Evolutionary conservation across 2,797 vertebrate genomes (phyloP).

Genomic region (Tadarida brasiliensis): DNA sequence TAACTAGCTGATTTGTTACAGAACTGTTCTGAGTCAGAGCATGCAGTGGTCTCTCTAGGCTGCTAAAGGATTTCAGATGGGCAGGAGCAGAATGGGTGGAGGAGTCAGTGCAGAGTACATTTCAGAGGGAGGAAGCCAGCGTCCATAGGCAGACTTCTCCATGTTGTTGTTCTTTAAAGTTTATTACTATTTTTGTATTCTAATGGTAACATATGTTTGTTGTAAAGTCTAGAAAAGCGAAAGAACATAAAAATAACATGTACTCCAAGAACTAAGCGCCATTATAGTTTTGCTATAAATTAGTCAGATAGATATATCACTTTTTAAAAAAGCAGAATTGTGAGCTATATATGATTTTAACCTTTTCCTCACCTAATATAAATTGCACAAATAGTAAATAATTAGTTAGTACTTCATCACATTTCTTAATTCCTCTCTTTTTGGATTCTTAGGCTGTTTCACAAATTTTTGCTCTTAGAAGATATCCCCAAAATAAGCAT

Average conservation of each 20-base stretch:
- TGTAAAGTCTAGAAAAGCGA: background rate
- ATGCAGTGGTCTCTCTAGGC: background rate
- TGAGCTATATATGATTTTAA: background rate
- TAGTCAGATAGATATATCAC: background rate
- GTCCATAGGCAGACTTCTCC: background rate
- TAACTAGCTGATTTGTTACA: background rate
- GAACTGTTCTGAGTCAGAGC: background rate
- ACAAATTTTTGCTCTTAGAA: background rate
- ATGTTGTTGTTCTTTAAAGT: background rate
- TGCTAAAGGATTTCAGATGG: background rate
- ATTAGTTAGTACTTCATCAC: background rate
- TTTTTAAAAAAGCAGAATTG: background rate
- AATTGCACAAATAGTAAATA: background rate
- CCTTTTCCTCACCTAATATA: background rate
- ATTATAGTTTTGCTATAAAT: background rate
- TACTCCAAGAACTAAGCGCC: background rate
- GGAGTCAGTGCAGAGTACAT: background rate
- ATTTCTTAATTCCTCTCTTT: conserved; percentile 18
- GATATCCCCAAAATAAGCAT: background rate
- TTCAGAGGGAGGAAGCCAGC: background rate
- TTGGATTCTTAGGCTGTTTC: background rate
- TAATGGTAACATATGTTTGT: background rate
- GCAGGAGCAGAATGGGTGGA: too few species aligned
- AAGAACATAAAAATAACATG: background rate
- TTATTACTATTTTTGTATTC: background rate